Evolutionary conservation across 2,888 invertebrate species (phyloP).

Genomic region (Melanostoma mellinum): DNA sequence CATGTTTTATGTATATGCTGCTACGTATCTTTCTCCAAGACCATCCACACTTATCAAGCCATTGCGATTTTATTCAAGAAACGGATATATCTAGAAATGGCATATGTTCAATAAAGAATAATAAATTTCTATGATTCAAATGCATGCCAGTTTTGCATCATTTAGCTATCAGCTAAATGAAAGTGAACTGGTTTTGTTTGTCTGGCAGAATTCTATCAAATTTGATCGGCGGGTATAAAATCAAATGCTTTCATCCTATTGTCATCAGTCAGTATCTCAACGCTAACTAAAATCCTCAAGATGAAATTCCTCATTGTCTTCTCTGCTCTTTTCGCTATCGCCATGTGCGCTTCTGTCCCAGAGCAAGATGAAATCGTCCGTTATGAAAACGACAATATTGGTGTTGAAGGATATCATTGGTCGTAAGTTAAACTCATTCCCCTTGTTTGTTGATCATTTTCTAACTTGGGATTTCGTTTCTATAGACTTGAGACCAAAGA

Average conservation of each 20-base stretch:
- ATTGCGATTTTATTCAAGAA: no score
- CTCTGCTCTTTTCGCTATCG: conserved; percentile 76
- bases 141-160: no score
- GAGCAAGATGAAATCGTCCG: conserved; percentile 84
- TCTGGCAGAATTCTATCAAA: background rate
- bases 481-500: conserved; percentile 83
- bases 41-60: no score
- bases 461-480: conserved; percentile 17
- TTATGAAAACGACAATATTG: conserved; percentile 83
- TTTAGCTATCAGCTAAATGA: no score
- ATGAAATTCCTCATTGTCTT: conserved; percentile 78
- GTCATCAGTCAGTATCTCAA: conserved; percentile 22
- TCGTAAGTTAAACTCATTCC: conserved; percentile 82
- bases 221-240: background rate
- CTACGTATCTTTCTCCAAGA: no score
- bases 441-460: background rate
- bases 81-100: no score
- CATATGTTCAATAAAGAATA: no score
- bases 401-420: conserved; percentile 84
- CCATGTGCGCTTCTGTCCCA: conserved; percentile 75
- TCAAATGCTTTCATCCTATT: background rate
- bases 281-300: conserved; percentile 48
- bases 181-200: background rate
- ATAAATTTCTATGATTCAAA: no score
- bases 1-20: no score